phyloP scores from a whole-genome alignment of 1,140 invertebrate species.

The Phocides pigmalion region DNA sequence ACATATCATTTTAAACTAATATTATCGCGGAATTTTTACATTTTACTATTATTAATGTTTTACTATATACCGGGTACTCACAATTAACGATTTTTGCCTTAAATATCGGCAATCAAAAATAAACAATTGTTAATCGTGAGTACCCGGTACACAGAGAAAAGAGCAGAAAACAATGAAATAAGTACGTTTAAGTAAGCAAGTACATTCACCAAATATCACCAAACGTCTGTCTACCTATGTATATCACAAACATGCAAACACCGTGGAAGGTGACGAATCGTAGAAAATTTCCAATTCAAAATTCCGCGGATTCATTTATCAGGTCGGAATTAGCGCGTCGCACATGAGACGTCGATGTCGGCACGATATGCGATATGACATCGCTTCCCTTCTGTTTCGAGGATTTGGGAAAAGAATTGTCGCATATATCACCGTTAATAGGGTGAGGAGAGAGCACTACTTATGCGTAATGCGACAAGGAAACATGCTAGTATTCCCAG shows the following conservation, averaged over 20 bases:
- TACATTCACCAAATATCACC: not conserved
- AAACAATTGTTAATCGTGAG: too few relatives aligned
- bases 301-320: slow-evolving; percentile 75
- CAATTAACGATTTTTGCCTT: too few relatives aligned
- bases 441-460: slow-evolving; percentile 82
- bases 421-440: slow-evolving; percentile 82
- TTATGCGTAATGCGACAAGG: slow-evolving; percentile 82
- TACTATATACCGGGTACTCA: too few relatives aligned
- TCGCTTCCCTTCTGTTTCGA: slow-evolving; percentile 71
- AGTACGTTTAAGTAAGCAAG: not conserved
- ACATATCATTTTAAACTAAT: too few relatives aligned
- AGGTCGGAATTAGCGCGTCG: slow-evolving; percentile 71
- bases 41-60: too few relatives aligned
- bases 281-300: slow-evolving; percentile 58
- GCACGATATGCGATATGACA: slow-evolving; percentile 70
- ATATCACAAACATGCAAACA: slow-evolving; percentile 39
- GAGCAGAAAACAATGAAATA: too few relatives aligned
- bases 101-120: too few relatives aligned
- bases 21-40: too few relatives aligned
- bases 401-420: slow-evolving; percentile 80
- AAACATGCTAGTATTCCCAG: slow-evolving; percentile 62
- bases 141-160: too few relatives aligned
- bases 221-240: slow-evolving; percentile 19
- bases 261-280: slow-evolving; percentile 39
- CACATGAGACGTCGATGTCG: slow-evolving; percentile 64